Evolutionary conservation across 2,113 vertebrate genomes (phyloP), one percentile per base, ranked within the genome.

Genomic region (Pyxicephalus adspersus): DNA sequence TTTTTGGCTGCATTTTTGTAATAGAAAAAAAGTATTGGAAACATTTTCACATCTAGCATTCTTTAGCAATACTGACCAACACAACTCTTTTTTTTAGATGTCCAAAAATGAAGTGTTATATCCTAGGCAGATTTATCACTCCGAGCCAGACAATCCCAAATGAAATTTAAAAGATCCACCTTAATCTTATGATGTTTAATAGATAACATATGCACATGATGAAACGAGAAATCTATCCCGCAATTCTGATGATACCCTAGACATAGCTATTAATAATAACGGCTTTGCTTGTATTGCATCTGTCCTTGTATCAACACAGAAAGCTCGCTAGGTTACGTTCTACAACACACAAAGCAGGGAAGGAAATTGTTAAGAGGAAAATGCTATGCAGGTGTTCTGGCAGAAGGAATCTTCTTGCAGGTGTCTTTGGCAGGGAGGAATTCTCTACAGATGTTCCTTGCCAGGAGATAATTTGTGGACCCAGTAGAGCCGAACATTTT

Each of bases 321-420:
- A 13, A 29, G 19, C 34, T 60, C 28, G 19, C 57, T 60, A 74
- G 71, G 71, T 74, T 60, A 74, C 29, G 31, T 57, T 73, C 63
- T 55, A 55, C 26, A 66, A 55, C 29, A 45, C 25, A 31, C 57
- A 54, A 63, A 16, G 29, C 29, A 54, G 13, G 60, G 16, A 72
- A 63, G 38, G 28, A 80, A 80, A 22, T 58, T 23, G 79, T 81
- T 73, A 34, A 63, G 57, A 29, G 28, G 8, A 23, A 73, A 57
- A 81, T 51, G 34, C 3, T 63, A 25, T 81, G 68, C 79, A 81
- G 79, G 68, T 81, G 79, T 60, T 61, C 60, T 11, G 63, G 58
- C 68, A 63, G 55, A 29, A n/a, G 16, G 19, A 73, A 57, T 64
- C n/a, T 19, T 7, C 51, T 20, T 81, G 68, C 79, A 81, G 79